Conservation (phyloP, 1,140 invertebrate species). For the Nasonia giraulti region DNA sequence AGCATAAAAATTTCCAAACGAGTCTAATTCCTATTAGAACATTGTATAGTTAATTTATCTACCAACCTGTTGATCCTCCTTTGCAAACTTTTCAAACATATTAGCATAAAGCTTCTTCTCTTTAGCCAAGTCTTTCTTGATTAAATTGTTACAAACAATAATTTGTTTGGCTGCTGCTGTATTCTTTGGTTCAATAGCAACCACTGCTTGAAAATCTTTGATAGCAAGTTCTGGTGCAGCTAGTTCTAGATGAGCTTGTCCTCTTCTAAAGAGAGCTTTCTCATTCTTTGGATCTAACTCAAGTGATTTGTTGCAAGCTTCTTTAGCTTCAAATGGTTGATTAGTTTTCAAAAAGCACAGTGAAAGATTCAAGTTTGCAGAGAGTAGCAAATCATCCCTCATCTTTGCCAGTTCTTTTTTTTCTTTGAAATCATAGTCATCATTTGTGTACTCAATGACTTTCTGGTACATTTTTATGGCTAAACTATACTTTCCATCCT, state of each 20-base stretch:
- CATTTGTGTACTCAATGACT: conserved; percentile 75
- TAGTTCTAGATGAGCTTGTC: conserved; percentile 85
- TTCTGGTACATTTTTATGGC: conserved; percentile 94
- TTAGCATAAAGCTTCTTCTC: conserved; percentile 95
- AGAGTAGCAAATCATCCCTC: conserved; percentile 80
- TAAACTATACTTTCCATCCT: conserved; percentile 83
- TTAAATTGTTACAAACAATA: conserved; percentile 81
- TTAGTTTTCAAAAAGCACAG: conserved; percentile 89
- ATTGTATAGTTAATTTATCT: conserved; percentile 46
- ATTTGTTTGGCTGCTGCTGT: conserved; percentile 89
- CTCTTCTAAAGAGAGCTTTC: conserved; percentile 93
- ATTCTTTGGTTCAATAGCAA: conserved; percentile 85
- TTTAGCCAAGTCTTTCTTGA: conserved; percentile 84
- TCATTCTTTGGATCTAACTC: conserved; percentile 86
- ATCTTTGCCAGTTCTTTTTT: conserved; percentile 65
- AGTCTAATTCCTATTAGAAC: conserved; percentile 1
- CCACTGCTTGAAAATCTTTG: conserved; percentile 85
- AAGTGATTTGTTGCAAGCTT: conserved; percentile 83
- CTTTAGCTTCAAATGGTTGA: conserved; percentile 83
- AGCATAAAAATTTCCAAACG: conserved; percentile 16
- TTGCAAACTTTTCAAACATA: conserved; percentile 95
- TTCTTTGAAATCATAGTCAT: conserved; percentile 67
- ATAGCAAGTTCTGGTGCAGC: conserved; percentile 87
- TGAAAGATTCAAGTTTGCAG: conserved; percentile 88
- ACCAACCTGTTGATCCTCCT: conserved; percentile 85